A percentile compares a stretch with the other conserved stretches of the same genome.
Evolutionary conservation across 2,113 vertebrate genomes (phyloP).

Genomic region (Alligator mississippiensis): DNA sequence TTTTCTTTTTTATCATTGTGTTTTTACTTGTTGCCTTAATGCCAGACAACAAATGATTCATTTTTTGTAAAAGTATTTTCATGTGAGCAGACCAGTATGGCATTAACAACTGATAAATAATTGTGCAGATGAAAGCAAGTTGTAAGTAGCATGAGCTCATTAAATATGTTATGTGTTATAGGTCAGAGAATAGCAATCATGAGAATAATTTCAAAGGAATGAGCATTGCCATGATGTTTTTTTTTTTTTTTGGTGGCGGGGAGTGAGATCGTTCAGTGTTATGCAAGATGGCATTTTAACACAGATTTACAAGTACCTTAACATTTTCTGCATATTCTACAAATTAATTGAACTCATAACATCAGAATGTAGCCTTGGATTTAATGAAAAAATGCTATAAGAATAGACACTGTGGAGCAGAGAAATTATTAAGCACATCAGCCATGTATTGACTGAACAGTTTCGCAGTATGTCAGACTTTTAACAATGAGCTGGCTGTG

Average conservation of each 20-base stretch:
- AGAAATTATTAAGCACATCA: constrained; percentile 8
- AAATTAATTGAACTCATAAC: constrained; percentile 58
- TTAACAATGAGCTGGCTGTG: not conserved
- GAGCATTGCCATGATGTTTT: not conserved
- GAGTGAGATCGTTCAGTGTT: not conserved
- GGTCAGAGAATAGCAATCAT: constrained; percentile 32
- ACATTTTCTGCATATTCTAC: constrained; percentile 23
- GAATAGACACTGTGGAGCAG: not conserved
- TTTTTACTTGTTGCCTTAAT: not conserved
- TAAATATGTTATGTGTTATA: constrained; percentile 37
- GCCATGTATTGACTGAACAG: not conserved
- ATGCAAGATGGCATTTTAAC: constrained; percentile 57
- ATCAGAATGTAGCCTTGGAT: constrained; percentile 35
- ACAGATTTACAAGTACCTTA: constrained; percentile 31
- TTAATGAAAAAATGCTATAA: constrained; percentile 26
- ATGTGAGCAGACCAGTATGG: not conserved
- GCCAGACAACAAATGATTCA: not conserved
- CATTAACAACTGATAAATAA: not conserved
- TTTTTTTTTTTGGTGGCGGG: not conserved
- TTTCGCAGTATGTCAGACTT: constrained; percentile 4
- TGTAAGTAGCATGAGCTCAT: not conserved
- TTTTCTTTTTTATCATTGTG: not conserved
- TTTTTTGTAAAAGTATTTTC: not conserved
- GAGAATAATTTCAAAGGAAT: constrained; percentile 50
- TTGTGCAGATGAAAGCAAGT: constrained; percentile 38